Conservation (phyloP, 2,113 vertebrate species). For the Urocynchramus pylzowi region DNA sequence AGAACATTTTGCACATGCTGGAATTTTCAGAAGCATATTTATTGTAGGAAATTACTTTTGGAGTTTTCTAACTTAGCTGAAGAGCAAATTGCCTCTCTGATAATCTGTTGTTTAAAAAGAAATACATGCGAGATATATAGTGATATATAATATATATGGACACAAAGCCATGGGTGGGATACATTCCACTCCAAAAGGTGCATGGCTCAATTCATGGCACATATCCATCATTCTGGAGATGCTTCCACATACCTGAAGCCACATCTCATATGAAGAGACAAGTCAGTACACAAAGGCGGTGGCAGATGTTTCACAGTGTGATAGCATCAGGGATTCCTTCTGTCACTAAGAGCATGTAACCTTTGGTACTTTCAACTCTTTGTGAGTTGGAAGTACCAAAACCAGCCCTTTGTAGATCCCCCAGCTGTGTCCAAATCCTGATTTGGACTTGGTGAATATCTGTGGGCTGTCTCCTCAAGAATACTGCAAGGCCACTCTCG, state of each 20-base stretch:
- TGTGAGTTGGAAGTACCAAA: not conserved
- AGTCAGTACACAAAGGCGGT: not conserved
- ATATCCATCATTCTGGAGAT: not conserved
- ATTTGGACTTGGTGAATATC: not conserved
- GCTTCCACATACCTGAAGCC: not conserved
- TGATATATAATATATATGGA: not conserved
- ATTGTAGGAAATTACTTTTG: not conserved
- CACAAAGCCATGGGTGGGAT: not conserved
- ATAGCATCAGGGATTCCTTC: not conserved
- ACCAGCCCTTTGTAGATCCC: not conserved
- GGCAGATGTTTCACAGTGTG: not conserved
- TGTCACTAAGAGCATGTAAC: not conserved
- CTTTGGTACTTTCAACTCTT: no score
- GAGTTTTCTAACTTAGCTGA: not conserved
- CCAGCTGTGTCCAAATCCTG: not conserved
- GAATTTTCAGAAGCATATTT: not conserved
- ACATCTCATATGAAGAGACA: not conserved
- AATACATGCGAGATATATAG: not conserved
- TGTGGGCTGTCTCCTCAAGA: not conserved
- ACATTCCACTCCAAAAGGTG: not conserved
- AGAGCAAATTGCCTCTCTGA: not conserved
- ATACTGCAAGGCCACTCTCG: not conserved
- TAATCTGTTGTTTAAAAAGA: not conserved
- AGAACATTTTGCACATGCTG: not conserved
- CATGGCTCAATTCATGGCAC: not conserved